These are phyloP conservation scores for Gila orcuttii DNA, from an alignment of 2,113 vertebrate genomes.

Conservation along the genomic window DNA sequence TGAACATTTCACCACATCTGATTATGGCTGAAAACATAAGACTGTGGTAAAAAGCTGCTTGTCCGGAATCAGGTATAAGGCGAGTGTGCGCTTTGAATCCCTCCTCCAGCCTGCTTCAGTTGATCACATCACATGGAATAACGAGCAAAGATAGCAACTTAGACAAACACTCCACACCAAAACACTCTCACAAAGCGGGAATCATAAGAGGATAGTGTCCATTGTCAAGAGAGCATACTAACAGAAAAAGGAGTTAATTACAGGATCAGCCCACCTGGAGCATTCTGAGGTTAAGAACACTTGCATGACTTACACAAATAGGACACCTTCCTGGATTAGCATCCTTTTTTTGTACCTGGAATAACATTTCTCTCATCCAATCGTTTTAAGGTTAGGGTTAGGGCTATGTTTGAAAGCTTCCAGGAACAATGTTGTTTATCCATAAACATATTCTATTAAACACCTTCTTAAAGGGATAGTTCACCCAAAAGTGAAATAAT, in stretches of 20 bases:
- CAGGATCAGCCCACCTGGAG: conserved; percentile 6
- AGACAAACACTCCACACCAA: not conserved
- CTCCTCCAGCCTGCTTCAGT: not conserved
- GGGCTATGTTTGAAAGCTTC: not conserved
- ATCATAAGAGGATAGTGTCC: not conserved
- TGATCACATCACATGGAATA: not conserved
- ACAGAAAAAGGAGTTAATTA: not conserved
- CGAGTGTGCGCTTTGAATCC: not conserved
- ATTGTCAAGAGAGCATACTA: not conserved
- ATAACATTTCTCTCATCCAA: not conserved
- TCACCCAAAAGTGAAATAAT: not conserved
- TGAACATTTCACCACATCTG: conserved; percentile 39
- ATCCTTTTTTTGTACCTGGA: not conserved
- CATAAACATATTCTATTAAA: not conserved
- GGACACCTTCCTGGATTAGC: not conserved
- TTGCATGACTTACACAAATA: conserved; percentile 1
- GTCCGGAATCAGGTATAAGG: not conserved
- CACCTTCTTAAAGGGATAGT: not conserved
- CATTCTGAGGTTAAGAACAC: not conserved
- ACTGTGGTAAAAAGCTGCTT: not conserved
- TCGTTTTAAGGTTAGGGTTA: not conserved
- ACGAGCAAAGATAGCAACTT: not conserved
- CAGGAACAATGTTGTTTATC: not conserved
- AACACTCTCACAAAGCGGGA: not conserved
- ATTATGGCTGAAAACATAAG: not conserved